Evolutionary conservation across 2,797 vertebrate species (phyloP).

Genomic region (Gila robusta): DNA sequence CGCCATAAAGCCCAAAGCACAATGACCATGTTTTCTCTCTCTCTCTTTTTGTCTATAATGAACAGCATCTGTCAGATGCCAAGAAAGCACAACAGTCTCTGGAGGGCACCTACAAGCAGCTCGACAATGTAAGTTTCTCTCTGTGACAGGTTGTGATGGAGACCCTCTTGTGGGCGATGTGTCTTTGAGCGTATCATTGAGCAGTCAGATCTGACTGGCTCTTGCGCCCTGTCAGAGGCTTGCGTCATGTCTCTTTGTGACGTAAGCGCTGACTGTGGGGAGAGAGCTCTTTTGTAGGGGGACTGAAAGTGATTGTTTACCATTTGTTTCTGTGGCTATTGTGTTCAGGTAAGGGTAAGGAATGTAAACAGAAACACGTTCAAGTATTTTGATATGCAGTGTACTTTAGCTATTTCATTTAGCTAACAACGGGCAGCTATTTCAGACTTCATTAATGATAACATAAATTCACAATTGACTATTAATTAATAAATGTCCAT

Average conservation of each 20-base stretch:
- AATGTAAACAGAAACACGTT: not conserved
- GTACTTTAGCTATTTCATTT: not conserved
- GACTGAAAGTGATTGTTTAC: slow-evolving; percentile 45
- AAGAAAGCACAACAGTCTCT: slow-evolving; percentile 89
- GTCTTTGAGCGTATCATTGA: slow-evolving; percentile 7
- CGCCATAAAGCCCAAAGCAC: slow-evolving; percentile 55
- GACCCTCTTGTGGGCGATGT: not conserved
- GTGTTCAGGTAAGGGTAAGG: slow-evolving; percentile 33
- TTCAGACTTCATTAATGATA: not conserved
- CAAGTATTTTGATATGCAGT: not conserved
- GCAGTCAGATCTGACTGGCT: slow-evolving; percentile 10
- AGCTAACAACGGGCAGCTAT: not conserved
- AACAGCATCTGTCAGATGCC: slow-evolving; percentile 87
- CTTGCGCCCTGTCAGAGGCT: slow-evolving; percentile 10
- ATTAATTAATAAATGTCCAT: not conserved
- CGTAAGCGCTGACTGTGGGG: slow-evolving; percentile 22
- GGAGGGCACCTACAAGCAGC: slow-evolving; percentile 88
- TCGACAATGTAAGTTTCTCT: slow-evolving; percentile 85
- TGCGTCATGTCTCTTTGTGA: slow-evolving; percentile 48
- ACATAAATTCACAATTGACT: not conserved
- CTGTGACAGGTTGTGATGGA: not conserved
- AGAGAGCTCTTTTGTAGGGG: slow-evolving; percentile 42
- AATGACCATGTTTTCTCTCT: slow-evolving; percentile 53
- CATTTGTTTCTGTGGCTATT: not conserved
- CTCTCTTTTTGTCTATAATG: slow-evolving; percentile 46